Evolutionary conservation across 2,113 vertebrate species (phyloP), one percentile per base, ranked within the genome.

Genomic region (Chionis minor): DNA sequence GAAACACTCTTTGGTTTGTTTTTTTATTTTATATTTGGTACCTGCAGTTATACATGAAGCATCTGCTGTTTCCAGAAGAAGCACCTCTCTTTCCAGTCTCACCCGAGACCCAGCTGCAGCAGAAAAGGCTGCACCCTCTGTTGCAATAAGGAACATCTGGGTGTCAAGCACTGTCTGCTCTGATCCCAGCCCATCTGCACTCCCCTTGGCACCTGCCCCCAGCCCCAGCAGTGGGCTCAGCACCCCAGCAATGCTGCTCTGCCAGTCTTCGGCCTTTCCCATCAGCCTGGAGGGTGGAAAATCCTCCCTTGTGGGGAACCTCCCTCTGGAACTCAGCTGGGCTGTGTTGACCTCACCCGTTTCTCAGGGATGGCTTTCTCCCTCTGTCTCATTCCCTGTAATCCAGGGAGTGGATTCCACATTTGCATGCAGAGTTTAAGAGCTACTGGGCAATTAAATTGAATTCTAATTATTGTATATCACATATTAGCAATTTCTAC

Each of bases 391-490:
- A 5, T 12, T 51, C 77, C 35, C 52, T 33, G 26, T 42, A 33
- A 38, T 5, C 40, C 56, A 61, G 24, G 35, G 82, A 75, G 66
- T 2, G 28, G 61, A 35, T 90, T 30, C 51, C 63, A 26, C 88
- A 81, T 96, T 94, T 82, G 73, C 45, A 89, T 92, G 80, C 84
- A 82, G 63, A 33, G 58, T 59, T 49, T 51, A 54, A 69, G 51
- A 91, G 73, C 71, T 54, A n/a, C 33, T 19, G 27, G 44, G 92
- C 91, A 95, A 91, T 95, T 95, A 92, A 90, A 92, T 72, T 85
- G 86, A 88, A 87, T 92, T 94, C 84, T 92, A 95, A 97, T 95
- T 91, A 94, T 72, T 94, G 84, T 77, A n/a, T 96, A 85, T 94
- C 20, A 2, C 91, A 77, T 72, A 95, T 91, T 95, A 96, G 91